Evolutionary conservation across 2,888 invertebrate genomes (phyloP).

Genomic region (Leptothorax acervorum): DNA sequence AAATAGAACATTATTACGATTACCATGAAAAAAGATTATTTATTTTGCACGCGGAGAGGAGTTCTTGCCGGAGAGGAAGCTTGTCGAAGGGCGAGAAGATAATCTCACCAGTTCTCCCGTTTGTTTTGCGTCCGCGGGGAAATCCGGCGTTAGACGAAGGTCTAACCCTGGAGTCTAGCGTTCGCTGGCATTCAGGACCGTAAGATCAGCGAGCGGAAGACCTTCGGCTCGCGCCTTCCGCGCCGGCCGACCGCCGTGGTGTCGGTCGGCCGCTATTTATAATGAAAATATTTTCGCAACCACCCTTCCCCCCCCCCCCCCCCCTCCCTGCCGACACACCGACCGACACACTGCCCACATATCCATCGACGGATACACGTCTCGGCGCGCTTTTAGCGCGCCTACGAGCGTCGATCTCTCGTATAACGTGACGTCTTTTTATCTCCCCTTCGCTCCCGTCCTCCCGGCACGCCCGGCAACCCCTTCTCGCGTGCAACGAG

Average conservation of each 20-base stretch:
- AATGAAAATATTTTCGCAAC: constrained; percentile 83
- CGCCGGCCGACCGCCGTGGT: constrained; percentile 55
- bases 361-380: constrained; percentile 75
- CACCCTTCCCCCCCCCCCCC: not conserved
- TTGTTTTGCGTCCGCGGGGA: not conserved
- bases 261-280: constrained; percentile 80
- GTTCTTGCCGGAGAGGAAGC: not conserved
- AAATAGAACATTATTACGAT: not conserved
- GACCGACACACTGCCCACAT: constrained; percentile 68
- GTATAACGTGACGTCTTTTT: constrained; percentile 44
- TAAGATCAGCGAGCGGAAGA: constrained; percentile 76
- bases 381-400: constrained; percentile 71
- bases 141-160: not conserved
- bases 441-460: constrained; percentile 19
- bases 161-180: constrained; percentile 8
- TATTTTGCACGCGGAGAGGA: not conserved
- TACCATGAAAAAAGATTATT: not conserved
- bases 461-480: not conserved
- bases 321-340: constrained; percentile 45
- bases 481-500: not conserved
- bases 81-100: not conserved
- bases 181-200: constrained; percentile 62
- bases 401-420: constrained; percentile 66
- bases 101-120: not conserved
- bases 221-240: constrained; percentile 51